Conservation (phyloP, 2,888 invertebrate species). For the Tholera decimalis region DNA sequence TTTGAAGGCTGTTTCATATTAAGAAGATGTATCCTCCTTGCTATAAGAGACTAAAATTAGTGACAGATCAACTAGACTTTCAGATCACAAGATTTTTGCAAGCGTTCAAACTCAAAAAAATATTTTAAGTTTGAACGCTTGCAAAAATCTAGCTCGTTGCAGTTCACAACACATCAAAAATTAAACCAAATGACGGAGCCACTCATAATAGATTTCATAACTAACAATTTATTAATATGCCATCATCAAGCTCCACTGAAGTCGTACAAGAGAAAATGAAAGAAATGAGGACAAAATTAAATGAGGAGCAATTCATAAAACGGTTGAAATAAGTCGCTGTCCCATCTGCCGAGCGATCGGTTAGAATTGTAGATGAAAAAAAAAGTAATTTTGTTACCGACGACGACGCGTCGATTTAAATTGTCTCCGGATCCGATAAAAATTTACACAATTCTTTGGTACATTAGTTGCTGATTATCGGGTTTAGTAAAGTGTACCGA, state of each 20-base stretch:
- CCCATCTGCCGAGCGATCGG: conserved; percentile 77
- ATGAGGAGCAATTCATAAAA: conserved; percentile 77
- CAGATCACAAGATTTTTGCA: background rate
- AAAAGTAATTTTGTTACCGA: conserved; percentile 67
- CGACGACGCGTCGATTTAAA: conserved; percentile 55
- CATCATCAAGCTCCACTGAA: conserved; percentile 33
- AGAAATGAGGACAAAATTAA: conserved; percentile 82
- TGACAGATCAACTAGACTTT: background rate
- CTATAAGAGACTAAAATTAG: background rate
- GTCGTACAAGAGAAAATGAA: conserved; percentile 65
- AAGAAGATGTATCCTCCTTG: background rate
- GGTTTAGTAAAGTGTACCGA: conserved; percentile 2
- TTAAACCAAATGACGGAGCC: conserved; percentile 20
- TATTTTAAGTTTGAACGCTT: too few relatives aligned
- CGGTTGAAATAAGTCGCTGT: conserved; percentile 64
- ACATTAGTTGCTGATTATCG: conserved; percentile 40
- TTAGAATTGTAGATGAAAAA: conserved; percentile 68
- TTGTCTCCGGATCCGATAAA: conserved; percentile 55
- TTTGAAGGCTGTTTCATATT: too few relatives aligned
- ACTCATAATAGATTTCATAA: conserved; percentile 28
- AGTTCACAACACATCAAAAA: conserved; percentile 3
- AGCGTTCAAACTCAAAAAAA: background rate
- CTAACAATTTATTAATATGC: conserved; percentile 30
- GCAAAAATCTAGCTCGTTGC: too few relatives aligned
- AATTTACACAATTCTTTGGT: conserved; percentile 46